Evolutionary conservation across 2,797 vertebrate species (phyloP).

Genomic region (Paedocypris micromegethes): DNA sequence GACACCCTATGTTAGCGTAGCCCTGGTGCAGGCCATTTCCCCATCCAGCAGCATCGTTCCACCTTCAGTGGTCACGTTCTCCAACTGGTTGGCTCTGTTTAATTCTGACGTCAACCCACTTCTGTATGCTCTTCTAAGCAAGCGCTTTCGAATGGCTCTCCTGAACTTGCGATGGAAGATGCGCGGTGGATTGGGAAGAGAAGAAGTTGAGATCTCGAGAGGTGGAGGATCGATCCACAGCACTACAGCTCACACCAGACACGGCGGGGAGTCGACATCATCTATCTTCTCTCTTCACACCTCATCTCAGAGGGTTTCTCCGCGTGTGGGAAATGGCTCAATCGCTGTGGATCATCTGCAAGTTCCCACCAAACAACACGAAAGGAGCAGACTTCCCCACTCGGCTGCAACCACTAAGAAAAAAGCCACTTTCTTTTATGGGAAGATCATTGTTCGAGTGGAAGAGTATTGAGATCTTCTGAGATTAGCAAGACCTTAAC

Average conservation of each 20-base stretch:
- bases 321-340: conserved; percentile 4
- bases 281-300: conserved; percentile 61
- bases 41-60: conserved; percentile 59
- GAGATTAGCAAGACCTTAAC: conserved; percentile 21
- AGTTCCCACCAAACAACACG: conserved; percentile 61
- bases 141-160: conserved; percentile 73
- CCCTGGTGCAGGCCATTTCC: conserved; percentile 67
- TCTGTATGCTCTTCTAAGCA: conserved; percentile 76
- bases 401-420: conserved; percentile 62
- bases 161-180: conserved; percentile 63
- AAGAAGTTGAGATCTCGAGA: conserved; percentile 15
- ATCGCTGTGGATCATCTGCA: conserved; percentile 57
- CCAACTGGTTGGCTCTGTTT: conserved; percentile 73
- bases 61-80: conserved; percentile 64
- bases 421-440: conserved; percentile 71
- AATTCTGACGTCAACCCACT: conserved; percentile 79
- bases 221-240: conserved; percentile 35
- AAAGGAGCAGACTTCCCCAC: conserved; percentile 60
- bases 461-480: conserved; percentile 65
- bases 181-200: conserved; percentile 49
- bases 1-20: conserved; percentile 72
- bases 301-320: conserved; percentile 41
- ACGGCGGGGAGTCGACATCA: conserved; percentile 40
- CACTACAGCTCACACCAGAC: conserved; percentile 33
- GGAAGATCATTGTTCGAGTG: conserved; percentile 73